A percentile compares a stretch with the other conserved stretches of the same genome.
Evolutionary conservation across 2,888 invertebrate species (phyloP).

Genomic region (Dioctria rufipes): DNA sequence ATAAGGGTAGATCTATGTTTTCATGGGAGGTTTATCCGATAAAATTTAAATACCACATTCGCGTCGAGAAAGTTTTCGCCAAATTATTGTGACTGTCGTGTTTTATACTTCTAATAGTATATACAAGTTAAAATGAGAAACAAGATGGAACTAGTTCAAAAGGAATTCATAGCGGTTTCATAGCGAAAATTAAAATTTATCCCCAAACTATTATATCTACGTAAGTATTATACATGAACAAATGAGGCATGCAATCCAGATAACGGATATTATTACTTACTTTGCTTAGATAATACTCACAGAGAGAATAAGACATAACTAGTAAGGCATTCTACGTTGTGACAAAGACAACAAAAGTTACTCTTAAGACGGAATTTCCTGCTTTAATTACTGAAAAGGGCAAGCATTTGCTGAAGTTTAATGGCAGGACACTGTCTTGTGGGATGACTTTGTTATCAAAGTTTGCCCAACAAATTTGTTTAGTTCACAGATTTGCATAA

Average conservation of each 20-base stretch:
- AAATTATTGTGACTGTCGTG: background rate
- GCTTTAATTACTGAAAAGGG: conserved; percentile 55
- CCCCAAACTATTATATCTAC: background rate
- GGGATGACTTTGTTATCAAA: conserved; percentile 57
- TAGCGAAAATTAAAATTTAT: conserved; percentile 43
- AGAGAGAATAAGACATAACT: background rate
- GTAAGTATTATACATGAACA: background rate
- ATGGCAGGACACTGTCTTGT: conserved; percentile 41
- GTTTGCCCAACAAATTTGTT: conserved; percentile 57
- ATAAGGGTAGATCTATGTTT: no score
- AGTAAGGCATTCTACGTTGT: background rate
- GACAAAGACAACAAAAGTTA: background rate
- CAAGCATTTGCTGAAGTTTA: conserved; percentile 43
- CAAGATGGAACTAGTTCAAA: background rate
- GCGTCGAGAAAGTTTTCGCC: conserved; percentile 34
- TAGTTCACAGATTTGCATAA: conserved; percentile 57
- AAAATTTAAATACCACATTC: conserved; percentile 30
- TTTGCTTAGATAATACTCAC: conserved; percentile 27
- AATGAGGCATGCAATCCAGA: conserved; percentile 48
- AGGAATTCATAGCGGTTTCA: background rate
- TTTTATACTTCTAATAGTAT: background rate
- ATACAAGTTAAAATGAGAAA: conserved; percentile 7
- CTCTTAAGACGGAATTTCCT: conserved; percentile 31
- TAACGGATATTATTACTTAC: conserved; percentile 5
- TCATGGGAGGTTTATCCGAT: background rate